Conservation (phyloP, 2,888 invertebrate species). For the Chrysotoxum bicinctum region DNA sequence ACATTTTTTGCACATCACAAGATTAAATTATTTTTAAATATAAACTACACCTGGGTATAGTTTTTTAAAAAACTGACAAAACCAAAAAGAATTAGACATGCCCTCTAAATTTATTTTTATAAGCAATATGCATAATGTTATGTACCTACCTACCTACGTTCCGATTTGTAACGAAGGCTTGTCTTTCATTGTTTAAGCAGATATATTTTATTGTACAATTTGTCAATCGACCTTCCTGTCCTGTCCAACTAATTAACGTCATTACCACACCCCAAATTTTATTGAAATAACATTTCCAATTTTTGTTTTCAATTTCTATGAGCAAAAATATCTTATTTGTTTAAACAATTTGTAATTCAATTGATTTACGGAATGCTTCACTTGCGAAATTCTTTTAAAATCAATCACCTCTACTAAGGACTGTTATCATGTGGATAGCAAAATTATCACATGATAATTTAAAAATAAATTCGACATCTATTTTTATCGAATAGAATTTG, state of each 20-base stretch:
- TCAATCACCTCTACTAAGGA: conserved; percentile 72
- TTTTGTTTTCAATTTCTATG: not conserved
- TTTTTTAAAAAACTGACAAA: not conserved
- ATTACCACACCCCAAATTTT: conserved; percentile 54
- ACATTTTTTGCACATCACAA: not conserved
- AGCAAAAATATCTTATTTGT: not conserved
- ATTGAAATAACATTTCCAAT: conserved; percentile 13
- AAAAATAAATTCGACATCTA: conserved; percentile 63
- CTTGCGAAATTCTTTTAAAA: conserved; percentile 70
- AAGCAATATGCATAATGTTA: not conserved
- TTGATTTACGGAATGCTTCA: conserved; percentile 28
- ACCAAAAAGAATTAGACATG: not conserved
- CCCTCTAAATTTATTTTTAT: conserved; percentile 14
- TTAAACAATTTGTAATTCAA: conserved; percentile 14
- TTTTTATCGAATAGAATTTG: conserved; percentile 61
- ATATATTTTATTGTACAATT: not conserved
- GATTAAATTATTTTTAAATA: not conserved
- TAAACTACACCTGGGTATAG: not conserved
- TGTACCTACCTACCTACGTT: not conserved
- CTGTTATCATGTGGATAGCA: conserved; percentile 72
- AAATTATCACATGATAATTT: conserved; percentile 72
- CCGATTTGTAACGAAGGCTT: not conserved
- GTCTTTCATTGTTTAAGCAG: not conserved
- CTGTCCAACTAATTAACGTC: conserved; percentile 6
- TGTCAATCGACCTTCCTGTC: not conserved